Conservation (phyloP, 2,797 vertebrate genomes). For the Lacerta agilis region DNA sequence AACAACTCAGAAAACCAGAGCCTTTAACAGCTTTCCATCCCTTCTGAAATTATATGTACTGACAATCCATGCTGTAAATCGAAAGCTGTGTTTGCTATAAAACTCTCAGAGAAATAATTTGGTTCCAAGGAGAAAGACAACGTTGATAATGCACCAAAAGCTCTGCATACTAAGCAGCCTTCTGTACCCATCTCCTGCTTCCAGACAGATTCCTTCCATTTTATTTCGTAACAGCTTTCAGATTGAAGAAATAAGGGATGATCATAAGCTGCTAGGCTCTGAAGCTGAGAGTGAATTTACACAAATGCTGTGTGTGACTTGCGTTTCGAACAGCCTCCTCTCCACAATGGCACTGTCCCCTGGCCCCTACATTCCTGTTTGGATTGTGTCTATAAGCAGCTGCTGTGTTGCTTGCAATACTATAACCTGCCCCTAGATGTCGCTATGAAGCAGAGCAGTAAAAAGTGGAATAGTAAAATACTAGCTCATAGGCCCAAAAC, state of each 20-base stretch:
- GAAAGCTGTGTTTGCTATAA: slow-evolving; percentile 61
- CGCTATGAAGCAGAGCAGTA: neutral
- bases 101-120: slow-evolving; percentile 67
- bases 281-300: neutral
- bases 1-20: neutral
- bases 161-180: slow-evolving; percentile 63
- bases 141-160: slow-evolving; percentile 60
- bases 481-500: neutral
- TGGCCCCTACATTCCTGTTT: neutral
- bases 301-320: neutral
- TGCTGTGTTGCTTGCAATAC: neutral
- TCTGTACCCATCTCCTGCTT: neutral
- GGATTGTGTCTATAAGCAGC: neutral
- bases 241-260: neutral
- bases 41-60: slow-evolving; percentile 44
- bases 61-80: slow-evolving; percentile 42
- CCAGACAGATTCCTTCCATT: slow-evolving; percentile 47
- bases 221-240: slow-evolving; percentile 44
- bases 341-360: too few species aligned
- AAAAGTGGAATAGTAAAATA: neutral
- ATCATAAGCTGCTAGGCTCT: neutral
- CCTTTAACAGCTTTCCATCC: neutral
- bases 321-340: neutral
- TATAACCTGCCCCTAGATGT: neutral
- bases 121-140: slow-evolving; percentile 61